Base-by-base conservation (phyloP, 2,888 invertebrate genomes). In the Tetheella fluctuosa region DNA sequence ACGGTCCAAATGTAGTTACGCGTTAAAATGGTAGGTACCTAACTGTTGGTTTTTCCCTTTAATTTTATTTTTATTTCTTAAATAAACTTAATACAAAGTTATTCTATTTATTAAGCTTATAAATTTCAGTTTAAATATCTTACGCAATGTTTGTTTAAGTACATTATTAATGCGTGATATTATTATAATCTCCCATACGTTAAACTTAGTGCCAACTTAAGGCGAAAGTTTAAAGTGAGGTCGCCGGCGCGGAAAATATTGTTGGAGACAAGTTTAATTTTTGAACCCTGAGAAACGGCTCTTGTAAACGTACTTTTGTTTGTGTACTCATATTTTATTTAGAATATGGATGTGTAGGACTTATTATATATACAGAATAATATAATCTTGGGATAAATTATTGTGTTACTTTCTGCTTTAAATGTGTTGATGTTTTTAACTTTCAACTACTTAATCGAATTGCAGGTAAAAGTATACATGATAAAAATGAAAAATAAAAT, bases 131-230 rank as follows among this genome's bases (percentile, higher is more conserved):
- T 25, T 34, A 34, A 34, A 1, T 6, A 34, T 8, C 7, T 6
- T 34, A 37, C 4, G 3, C 3, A 13, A 13, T 6, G 15, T 34
- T 34, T 34, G 80, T 71, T 69, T 73, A 69, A 71, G 71, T 65
- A 68, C 80, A 79, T 84, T 84, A 83, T 83, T 37, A 37, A 15
- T 37, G 37, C 15, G 15, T 37, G 37, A 15, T 2, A 37, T 37
- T 2, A 71, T 70, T n/a, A n/a, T n/a, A n/a, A n/a, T 67, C 62
- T 73, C 69, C 62, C 64, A 67, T 68, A 70, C 73, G 68, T 64
- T 64, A 66, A 83, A 84, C 73, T 80, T 78, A 67, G 69, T 63
- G 72, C 69, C 79, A 83, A 83, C 80, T 81, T 76, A 73, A 73
- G 65, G 68, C 64, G 59, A 64, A 74, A 78, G 70, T 81, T 1